A percentile compares a stretch with the other conserved stretches of the same genome.
Evolutionary conservation across 2,888 invertebrate genomes (phyloP).

Genomic region (Dolichomitus sp.): DNA sequence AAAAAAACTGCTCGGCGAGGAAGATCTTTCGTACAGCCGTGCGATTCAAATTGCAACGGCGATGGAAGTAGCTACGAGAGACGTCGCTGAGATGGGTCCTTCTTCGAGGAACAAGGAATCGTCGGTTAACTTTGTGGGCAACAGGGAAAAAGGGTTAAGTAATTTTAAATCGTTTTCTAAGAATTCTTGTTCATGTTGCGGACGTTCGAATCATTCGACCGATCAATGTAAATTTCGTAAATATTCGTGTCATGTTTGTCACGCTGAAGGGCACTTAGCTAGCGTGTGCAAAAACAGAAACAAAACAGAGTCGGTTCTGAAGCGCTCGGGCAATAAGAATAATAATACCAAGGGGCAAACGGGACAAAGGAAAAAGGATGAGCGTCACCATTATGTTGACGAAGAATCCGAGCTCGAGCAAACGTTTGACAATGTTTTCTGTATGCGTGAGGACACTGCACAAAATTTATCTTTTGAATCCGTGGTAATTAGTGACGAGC

Average conservation of each 20-base stretch:
- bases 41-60: slow-evolving; percentile 14
- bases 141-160: slow-evolving; percentile 21
- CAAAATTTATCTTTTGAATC: no score
- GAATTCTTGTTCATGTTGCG: slow-evolving; percentile 40
- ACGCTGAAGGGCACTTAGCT: slow-evolving; percentile 38
- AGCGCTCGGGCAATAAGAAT: neutral
- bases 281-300: slow-evolving; percentile 29
- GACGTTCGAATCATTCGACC: slow-evolving; percentile 29
- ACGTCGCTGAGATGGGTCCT: slow-evolving; percentile 34
- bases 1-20: slow-evolving; percentile 44
- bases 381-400: slow-evolving; percentile 28
- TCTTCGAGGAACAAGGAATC: neutral
- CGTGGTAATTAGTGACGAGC: slow-evolving; percentile 8
- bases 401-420: slow-evolving; percentile 23
- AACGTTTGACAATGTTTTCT: slow-evolving; percentile 21
- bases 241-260: slow-evolving; percentile 33
- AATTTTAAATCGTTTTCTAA: neutral
- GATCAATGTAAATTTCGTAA: slow-evolving; percentile 25
- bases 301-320: neutral
- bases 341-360: neutral
- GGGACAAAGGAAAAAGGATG: slow-evolving; percentile 1
- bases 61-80: slow-evolving; percentile 21
- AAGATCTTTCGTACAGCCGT: slow-evolving; percentile 8
- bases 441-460: neutral
- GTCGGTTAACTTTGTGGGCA: slow-evolving; percentile 3